phyloP scores from a whole-genome alignment of 2,888 invertebrate genomes.

The Aelia acuminata region DNA sequence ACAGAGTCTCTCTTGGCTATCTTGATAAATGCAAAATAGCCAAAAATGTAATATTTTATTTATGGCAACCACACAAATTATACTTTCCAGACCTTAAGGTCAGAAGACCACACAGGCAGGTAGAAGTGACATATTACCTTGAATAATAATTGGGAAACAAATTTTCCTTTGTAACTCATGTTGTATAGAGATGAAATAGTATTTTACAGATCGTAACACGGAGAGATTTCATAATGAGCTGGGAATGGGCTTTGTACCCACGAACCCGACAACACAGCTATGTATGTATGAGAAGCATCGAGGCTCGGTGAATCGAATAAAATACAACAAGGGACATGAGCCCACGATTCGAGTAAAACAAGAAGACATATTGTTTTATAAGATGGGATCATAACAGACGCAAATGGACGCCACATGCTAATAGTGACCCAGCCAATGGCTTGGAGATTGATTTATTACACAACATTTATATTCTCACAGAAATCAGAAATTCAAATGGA shows the following conservation, averaged over 20 bases:
- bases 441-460: not conserved
- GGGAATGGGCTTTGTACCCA: not conserved
- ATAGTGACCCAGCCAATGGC: not conserved
- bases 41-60: too few species aligned
- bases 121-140: not conserved
- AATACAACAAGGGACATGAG: not conserved
- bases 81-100: too few species aligned
- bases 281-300: not conserved
- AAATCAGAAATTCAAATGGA: constrained; percentile 48
- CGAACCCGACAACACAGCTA: not conserved
- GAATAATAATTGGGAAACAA: not conserved
- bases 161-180: not conserved
- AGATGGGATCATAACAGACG: not conserved
- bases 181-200: not conserved
- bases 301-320: not conserved
- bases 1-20: too few species aligned
- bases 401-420: not conserved
- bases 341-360: not conserved
- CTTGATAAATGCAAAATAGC: too few species aligned
- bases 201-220: not conserved
- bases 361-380: constrained; percentile 17
- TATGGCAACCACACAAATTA: too few species aligned
- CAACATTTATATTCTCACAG: constrained; percentile 37
- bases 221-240: not conserved
- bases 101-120: not conserved